A percentile compares a stretch with the other conserved stretches of the same genome.
These are phyloP conservation scores for Ptiloglossa arizonensis DNA, from an alignment of 1,140 invertebrate genomes.

Conservation along the genomic window DNA sequence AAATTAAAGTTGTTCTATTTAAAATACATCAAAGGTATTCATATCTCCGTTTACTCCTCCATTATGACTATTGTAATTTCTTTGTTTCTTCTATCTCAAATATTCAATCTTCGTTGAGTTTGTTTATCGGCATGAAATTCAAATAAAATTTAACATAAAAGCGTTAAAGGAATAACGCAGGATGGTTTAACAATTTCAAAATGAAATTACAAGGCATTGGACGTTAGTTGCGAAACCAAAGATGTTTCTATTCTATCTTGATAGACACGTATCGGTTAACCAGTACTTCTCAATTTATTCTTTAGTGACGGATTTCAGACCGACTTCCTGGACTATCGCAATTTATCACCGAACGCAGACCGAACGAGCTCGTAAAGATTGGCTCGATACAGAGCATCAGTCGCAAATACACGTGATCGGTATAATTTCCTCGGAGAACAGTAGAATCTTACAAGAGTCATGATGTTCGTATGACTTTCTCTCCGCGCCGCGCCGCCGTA, in stretches of 20 bases:
- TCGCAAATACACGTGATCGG: conserved; percentile 31
- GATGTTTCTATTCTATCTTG: neutral
- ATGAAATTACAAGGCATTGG: neutral
- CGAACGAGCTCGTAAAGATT: conserved; percentile 6
- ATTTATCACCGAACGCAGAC: conserved; percentile 24
- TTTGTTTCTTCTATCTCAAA: no score
- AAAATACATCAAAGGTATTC: no score
- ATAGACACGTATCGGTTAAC: neutral
- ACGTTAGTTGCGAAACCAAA: neutral
- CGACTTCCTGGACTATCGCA: neutral
- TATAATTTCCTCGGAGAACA: conserved; percentile 63
- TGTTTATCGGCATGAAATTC: no score
- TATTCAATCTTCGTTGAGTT: no score
- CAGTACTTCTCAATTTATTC: neutral
- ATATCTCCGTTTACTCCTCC: no score
- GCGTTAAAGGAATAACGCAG: no score
- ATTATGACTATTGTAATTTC: no score
- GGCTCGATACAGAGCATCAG: conserved; percentile 10
- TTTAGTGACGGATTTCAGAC: neutral
- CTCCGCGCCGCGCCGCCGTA: conserved; percentile 67
- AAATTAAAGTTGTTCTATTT: no score
- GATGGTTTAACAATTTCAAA: neutral
- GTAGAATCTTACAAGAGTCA: conserved; percentile 64
- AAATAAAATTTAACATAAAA: no score
- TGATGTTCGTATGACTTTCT: conserved; percentile 76